Evolutionary conservation across 2,888 invertebrate genomes (phyloP), one percentile per base, ranked within the genome.

Genomic region (Sphaerophoria taeniata): DNA sequence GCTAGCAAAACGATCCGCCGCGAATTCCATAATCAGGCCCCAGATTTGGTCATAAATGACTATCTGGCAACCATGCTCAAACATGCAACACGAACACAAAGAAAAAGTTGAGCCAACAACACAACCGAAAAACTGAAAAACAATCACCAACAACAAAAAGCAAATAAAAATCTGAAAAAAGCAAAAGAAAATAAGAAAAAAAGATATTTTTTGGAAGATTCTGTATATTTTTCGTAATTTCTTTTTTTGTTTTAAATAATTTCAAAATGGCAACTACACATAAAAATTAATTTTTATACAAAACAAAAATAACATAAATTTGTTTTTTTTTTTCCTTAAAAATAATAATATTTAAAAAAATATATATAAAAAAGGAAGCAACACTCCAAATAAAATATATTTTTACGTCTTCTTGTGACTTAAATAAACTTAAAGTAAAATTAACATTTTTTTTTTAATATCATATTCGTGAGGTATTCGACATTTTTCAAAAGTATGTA

Each of bases 401-500:
- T 84, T 84, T 84, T 84, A 69, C 80, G 84, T 84, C 84, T 84
- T 84, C 31, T 75, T 43, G 65, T 79, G 84, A 84, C 84, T 79
- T 72, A 73, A 76, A 67, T 79, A 67, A 72, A 75, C 58, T 24
- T 24, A 24, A 24, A 2, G 24, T 67, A 70, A 76, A 77, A 77
- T 74, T 70, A 78, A 77, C 82, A 82, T 63, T 73, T 63, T 73
- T 73, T 63, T 73, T 58, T 65, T 71, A 74, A 73, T 77, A 71
- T 77, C 63, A 70, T 24, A 24, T 47, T 63, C 69, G 43, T 53
- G 49, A 69, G 47, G 65, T 65, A 77, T 56, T n/a, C 31, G 7
- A 43, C 39, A 67, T 77, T 56, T 82, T 73, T 77, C 71, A 65
- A 55, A 80, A 74, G 51, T 61, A 51, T 53, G 24, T 70, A 78